These are phyloP conservation scores for Heterodera carotae DNA, from an alignment of 1,140 invertebrate species.

Conservation along the genomic window DNA sequence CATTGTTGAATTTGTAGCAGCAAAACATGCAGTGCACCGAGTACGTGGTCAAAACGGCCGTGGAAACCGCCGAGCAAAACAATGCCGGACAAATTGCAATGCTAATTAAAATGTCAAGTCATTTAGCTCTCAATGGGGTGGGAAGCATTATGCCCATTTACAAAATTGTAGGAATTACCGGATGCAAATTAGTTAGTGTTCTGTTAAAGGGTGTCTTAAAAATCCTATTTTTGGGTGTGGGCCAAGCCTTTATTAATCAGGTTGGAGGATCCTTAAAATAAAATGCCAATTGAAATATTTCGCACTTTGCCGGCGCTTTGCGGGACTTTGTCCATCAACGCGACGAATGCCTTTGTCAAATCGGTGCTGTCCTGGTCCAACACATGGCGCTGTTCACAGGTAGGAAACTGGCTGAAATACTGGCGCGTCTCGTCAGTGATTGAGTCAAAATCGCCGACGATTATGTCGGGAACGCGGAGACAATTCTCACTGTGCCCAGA, in stretches of 20 bases:
- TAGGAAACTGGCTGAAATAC: conserved; percentile 17
- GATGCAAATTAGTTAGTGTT: too few species aligned
- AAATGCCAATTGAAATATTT: neutral
- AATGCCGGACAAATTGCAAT: conserved; percentile 2
- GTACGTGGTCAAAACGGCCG: conserved; percentile 37
- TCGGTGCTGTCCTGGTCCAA: conserved; percentile 32
- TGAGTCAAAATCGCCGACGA: conserved; percentile 39
- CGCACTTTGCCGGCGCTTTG: neutral
- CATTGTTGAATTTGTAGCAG: conserved; percentile 21
- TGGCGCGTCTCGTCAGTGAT: conserved; percentile 8
- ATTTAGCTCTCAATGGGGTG: too few species aligned
- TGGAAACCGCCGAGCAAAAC: conserved; percentile 30
- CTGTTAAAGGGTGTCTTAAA: too few species aligned
- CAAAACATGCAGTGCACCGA: conserved; percentile 30
- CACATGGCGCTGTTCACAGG: conserved; percentile 11
- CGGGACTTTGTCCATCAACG: conserved; percentile 16
- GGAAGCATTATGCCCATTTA: too few species aligned
- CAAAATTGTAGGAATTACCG: too few species aligned
- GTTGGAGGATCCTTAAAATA: too few species aligned
- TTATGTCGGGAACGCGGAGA: conserved; percentile 18
- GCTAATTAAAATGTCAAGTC: neutral
- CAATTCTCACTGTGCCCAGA: too few species aligned
- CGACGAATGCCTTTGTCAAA: conserved; percentile 35
- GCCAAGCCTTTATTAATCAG: too few species aligned
- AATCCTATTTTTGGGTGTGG: neutral